Evolutionary conservation across 2,797 vertebrate genomes (phyloP).

Genomic region (Nothura maculosa): DNA sequence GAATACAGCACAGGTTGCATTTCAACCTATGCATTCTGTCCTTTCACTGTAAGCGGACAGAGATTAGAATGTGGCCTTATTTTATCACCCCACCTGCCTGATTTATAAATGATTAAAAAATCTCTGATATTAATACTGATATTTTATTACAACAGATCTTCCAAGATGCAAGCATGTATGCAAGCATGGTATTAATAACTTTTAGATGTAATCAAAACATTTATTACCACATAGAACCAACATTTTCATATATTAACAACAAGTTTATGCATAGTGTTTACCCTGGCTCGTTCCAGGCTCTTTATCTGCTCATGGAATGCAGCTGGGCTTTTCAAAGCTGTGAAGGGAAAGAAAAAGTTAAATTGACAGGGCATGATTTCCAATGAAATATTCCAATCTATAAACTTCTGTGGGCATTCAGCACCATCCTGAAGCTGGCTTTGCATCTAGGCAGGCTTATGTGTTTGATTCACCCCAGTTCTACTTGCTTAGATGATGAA

Average conservation of each 20-base stretch:
- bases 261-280: constrained; percentile 78
- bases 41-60: background rate
- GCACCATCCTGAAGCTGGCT: background rate
- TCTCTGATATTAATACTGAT: background rate
- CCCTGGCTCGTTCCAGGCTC: constrained; percentile 96
- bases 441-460: background rate
- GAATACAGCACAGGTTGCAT: background rate
- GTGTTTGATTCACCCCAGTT: background rate
- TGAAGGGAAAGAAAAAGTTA: constrained; percentile 69
- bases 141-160: background rate
- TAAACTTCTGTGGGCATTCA: background rate
- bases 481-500: background rate
- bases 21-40: background rate
- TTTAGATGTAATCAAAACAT: background rate
- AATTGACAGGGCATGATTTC: constrained; percentile 11
- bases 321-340: constrained; percentile 96
- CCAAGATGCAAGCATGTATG: background rate
- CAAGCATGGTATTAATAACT: background rate
- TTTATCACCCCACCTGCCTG: background rate
- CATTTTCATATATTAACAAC: background rate
- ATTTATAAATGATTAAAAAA: background rate
- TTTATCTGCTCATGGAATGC: constrained; percentile 96
- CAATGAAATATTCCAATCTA: background rate
- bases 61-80: accelerated
- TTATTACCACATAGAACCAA: background rate